Conservation (phyloP, 2,888 invertebrate species). For the Molanna angustata region DNA sequence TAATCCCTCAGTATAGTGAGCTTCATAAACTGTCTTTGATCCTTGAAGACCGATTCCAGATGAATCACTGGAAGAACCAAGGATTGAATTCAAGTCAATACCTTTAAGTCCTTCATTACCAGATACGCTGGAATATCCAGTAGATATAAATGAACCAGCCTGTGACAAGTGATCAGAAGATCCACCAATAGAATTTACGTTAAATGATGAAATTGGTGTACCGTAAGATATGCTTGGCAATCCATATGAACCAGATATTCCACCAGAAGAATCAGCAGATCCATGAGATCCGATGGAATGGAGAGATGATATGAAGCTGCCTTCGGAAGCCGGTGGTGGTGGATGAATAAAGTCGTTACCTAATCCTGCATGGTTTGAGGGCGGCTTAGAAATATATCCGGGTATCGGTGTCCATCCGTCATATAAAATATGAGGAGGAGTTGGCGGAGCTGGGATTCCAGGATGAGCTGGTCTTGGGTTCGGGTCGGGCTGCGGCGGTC, state of each 20-base stretch:
- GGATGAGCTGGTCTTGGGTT: constrained; percentile 62
- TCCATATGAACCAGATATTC: constrained; percentile 48
- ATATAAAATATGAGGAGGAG: constrained; percentile 71
- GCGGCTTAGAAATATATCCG: constrained; percentile 52
- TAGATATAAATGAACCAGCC: constrained; percentile 21
- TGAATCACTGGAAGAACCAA: constrained; percentile 30
- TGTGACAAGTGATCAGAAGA: constrained; percentile 4
- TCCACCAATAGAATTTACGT: neutral
- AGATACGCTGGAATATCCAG: constrained; percentile 29
- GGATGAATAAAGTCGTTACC: constrained; percentile 31
- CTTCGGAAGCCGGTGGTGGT: constrained; percentile 35
- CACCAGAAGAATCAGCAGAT: constrained; percentile 7
- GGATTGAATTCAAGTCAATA: constrained; percentile 33
- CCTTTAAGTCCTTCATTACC: constrained; percentile 31
- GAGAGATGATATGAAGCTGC: constrained; percentile 22
- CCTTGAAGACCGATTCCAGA: constrained; percentile 32
- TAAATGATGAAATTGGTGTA: neutral
- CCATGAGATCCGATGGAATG: constrained; percentile 19
- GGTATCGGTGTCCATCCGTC: constrained; percentile 88
- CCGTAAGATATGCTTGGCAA: constrained; percentile 41
- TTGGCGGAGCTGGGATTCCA: constrained; percentile 71
- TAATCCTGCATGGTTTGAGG: constrained; percentile 30
- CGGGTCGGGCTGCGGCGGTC: constrained; percentile 59
- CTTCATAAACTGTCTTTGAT: constrained; percentile 50
- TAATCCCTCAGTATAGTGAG: constrained; percentile 48